Evolutionary conservation across 2,888 invertebrate species (phyloP).

Genomic region (Anorthoa munda): DNA sequence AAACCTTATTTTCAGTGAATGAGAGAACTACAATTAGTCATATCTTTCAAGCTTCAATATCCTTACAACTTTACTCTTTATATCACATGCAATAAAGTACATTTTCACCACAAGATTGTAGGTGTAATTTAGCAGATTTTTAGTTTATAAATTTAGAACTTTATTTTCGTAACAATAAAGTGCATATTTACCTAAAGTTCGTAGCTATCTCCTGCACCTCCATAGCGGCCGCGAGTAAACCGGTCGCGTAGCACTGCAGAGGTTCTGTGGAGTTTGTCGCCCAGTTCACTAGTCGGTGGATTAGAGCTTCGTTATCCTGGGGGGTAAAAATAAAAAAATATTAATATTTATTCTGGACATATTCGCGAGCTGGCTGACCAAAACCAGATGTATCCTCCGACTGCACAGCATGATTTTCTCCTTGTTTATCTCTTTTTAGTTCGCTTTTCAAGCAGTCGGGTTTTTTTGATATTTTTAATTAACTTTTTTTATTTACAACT

Average conservation of each 20-base stretch:
- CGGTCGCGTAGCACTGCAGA: conserved; percentile 98
- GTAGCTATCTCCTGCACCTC: conserved; percentile 98
- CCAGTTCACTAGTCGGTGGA: conserved; percentile 97
- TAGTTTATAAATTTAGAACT: background rate
- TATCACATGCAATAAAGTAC: background rate
- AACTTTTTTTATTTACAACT: too few species aligned
- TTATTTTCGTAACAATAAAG: background rate
- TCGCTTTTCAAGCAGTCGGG: too few species aligned
- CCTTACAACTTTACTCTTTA: background rate
- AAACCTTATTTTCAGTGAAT: too few species aligned
- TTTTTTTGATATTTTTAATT: too few species aligned
- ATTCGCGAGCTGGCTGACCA: too few species aligned
- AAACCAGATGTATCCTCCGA: too few species aligned
- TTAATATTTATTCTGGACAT: background rate
- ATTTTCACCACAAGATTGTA: too few species aligned
- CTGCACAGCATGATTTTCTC: too few species aligned
- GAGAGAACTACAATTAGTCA: too few species aligned
- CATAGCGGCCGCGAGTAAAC: conserved; percentile 98
- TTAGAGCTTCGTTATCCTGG: conserved; percentile 96
- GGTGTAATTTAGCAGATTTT: background rate
- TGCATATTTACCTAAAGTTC: conserved; percentile 91
- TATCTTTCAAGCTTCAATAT: too few species aligned
- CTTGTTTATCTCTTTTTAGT: too few species aligned
- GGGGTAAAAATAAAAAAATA: background rate
- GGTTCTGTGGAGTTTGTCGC: conserved; percentile 97